phyloP scores from a whole-genome alignment of 2,113 vertebrate species.

The Rhodinocichla rosea region DNA sequence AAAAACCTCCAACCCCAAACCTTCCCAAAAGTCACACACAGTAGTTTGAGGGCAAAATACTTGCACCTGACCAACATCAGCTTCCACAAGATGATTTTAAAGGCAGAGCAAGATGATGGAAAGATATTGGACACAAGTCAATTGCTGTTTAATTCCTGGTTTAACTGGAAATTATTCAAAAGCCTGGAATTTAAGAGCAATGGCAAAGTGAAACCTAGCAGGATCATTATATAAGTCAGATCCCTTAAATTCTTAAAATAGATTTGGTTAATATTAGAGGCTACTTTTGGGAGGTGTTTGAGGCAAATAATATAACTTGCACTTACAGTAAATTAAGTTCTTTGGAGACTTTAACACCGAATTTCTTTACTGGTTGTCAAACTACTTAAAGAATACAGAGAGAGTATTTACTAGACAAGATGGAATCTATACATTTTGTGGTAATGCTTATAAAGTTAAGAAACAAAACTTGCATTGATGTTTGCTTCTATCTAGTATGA shows the following conservation, averaged over 20 bases:
- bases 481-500: background rate
- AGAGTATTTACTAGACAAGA: background rate
- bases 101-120: background rate
- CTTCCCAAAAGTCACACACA: background rate
- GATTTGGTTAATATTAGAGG: background rate
- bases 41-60: background rate
- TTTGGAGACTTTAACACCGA: background rate
- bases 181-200: background rate
- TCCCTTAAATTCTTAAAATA: background rate
- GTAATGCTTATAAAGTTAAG: background rate
- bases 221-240: background rate
- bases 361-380: background rate
- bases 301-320: background rate
- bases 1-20: background rate
- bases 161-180: background rate
- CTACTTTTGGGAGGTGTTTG: slow-evolving; percentile 9
- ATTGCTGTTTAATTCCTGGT: background rate
- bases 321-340: background rate
- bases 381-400: background rate
- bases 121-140: background rate
- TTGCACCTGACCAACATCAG: background rate
- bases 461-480: background rate
- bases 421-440: background rate
- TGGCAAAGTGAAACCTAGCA: background rate
- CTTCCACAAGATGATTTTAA: background rate